A percentile compares a stretch with the other conserved stretches of the same genome.
These are phyloP conservation scores for human DNA, from an alignment of 2,113 vertebrate species.

Conservation along the genomic window DNA sequence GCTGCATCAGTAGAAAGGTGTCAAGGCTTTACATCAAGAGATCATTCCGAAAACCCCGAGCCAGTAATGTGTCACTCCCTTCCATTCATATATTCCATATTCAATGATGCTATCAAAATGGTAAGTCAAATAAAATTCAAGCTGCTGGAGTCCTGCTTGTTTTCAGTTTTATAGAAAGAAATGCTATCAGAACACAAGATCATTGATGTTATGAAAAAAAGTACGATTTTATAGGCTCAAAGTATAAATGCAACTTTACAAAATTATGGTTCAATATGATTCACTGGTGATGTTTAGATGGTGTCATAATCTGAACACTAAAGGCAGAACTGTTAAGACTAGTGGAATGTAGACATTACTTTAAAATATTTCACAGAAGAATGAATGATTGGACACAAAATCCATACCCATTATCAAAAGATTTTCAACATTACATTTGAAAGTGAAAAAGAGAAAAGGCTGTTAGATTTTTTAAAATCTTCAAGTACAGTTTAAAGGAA, in stretches of 20 bases:
- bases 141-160: background rate
- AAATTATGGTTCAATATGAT: background rate
- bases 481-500: background rate
- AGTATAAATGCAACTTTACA: background rate
- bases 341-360: background rate
- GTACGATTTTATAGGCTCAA: background rate
- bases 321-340: background rate
- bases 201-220: background rate
- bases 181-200: background rate
- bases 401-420: background rate
- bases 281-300: background rate
- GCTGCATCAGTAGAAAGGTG: background rate
- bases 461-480: background rate
- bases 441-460: background rate
- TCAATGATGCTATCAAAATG: background rate
- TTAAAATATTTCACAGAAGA: conserved; percentile 15
- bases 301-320: background rate
- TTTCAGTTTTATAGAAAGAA: background rate
- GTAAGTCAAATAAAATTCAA: background rate
- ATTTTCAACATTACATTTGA: background rate
- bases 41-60: background rate
- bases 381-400: background rate
- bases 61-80: background rate
- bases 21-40: background rate
- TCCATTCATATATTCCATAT: background rate